Base-by-base conservation (phyloP, 1,140 invertebrate genomes). In the Drosophila teissieri region DNA sequence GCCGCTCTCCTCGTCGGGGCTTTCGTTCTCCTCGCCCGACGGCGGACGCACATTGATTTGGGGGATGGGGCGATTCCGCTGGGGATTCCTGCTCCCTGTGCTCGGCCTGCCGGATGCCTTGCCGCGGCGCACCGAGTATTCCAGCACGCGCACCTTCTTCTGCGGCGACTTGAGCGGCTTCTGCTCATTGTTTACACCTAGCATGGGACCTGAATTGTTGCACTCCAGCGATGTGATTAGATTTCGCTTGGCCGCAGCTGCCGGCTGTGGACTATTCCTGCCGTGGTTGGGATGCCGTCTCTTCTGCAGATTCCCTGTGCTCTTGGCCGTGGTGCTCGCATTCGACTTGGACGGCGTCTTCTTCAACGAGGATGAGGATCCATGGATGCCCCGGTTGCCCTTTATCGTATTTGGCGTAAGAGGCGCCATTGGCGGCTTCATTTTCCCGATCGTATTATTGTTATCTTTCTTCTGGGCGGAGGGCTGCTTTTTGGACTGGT, bases 401-500 rank as follows among this genome's bases (percentile, higher is more conserved):
- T 64, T 63, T 1, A 17, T 15, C 6, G 24, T 8, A 6, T 51
- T 63, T 1, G 78, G 73, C 39, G 80, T 56, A 1, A 49, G 56
- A 12, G 72, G 53, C 22, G 7, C 45, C 7, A 4, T 3, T 3
- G 48, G 64, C 15, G 53, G 69, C 39, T 51, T 51, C 48, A 53
- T 58, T 39, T 44, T 70, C 37, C 27, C 19, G 12, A 1, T 37
- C 15, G 36, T 31, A 4, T 4, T 58, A 17, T 12, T 12, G 17
- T 4, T 2, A 2, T 67, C 67, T 12, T 78, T 73, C 39, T 85
- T 88, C 7, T 81, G 55, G 11, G 78, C 75, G 8, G 63, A 53
- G 1, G 63, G 51, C 44, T 73, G 37, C 31, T 73, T 72, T 31
- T 85, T 88, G 1, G 67, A 93, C 51, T 84, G 85, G 72, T 93